These are phyloP conservation scores for Lycorma delicatula DNA, from an alignment of 1,140 invertebrate species.

Conservation along the genomic window DNA sequence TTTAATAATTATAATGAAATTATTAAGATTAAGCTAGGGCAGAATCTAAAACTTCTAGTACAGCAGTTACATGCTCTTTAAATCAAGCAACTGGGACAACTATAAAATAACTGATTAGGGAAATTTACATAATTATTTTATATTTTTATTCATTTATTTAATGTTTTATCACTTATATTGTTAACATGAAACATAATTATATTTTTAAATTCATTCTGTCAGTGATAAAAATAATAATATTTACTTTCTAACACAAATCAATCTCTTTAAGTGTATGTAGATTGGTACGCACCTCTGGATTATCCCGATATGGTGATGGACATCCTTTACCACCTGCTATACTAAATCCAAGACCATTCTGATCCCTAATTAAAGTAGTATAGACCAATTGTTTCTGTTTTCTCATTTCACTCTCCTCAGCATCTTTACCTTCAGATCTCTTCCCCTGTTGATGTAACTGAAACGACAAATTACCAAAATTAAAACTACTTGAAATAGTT, in stretches of 20 bases:
- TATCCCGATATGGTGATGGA: conserved; percentile 60
- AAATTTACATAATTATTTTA: too few relatives aligned
- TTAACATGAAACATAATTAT: too few relatives aligned
- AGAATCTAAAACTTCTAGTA: too few relatives aligned
- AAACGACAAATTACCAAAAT: conserved; percentile 18
- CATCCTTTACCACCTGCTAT: conserved; percentile 91
- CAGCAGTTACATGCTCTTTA: too few relatives aligned
- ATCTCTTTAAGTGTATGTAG: neutral
- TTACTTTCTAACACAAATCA: neutral
- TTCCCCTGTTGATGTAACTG: conserved; percentile 36
- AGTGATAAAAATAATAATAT: conserved; percentile 13
- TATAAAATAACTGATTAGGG: too few relatives aligned
- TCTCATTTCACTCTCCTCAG: conserved; percentile 28
- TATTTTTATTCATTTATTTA: too few relatives aligned
- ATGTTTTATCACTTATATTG: too few relatives aligned
- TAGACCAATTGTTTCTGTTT: conserved; percentile 68
- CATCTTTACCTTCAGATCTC: conserved; percentile 31
- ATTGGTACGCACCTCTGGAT: conserved; percentile 44
- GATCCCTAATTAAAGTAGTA: conserved; percentile 83
- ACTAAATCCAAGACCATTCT: conserved; percentile 87
- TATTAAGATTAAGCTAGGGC: too few relatives aligned
- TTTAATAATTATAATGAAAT: too few relatives aligned
- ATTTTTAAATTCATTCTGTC: too few relatives aligned
- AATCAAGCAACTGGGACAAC: too few relatives aligned
- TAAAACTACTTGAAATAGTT: too few relatives aligned